Evolutionary conservation across 2,888 invertebrate species (phyloP), one percentile per base, ranked within the genome.

Genomic region (Dendrolimus houi): DNA sequence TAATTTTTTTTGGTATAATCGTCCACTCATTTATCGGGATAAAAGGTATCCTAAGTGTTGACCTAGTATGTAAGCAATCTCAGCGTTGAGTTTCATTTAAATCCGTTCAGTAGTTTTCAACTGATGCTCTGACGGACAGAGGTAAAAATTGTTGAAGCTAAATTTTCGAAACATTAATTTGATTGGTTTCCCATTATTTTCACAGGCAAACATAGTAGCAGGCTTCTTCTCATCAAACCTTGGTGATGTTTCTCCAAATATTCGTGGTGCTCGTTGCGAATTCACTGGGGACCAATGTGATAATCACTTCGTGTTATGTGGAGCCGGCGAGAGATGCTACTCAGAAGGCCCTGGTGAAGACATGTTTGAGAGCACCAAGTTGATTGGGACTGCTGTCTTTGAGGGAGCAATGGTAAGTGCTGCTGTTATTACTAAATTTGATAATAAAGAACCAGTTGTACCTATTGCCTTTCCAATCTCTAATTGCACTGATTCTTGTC

Each of bases 201-300:
- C 79, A 47, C 75, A 96, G 96, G 94, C 95, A 1, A 76, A 85
- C 2, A 94, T 96, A 67, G 95, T 97, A 0, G 94, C 95, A 0
- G 96, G 96, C 0, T 97, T 97, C 85, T 96, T 96, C 47, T 93
- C 96, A 0, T 92, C 94, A 0, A 96, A 95, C 79, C 91, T 95
- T 41, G 97, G 97, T 0, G 97, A 97, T 72, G 95, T 95, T 0
- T 96, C 96, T 0, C 97, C 97, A 0, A 97, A 97, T 79, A 93
- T 92, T 0, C 83, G 85, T 9, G 95, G 96, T 0, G 94, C 97
- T 0, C 92, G 91, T 55, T 97, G 97, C 72, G 91, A 93, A 72
- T 93, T 94, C 71, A 94, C 94, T 0, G 96, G 96, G 0, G 72
- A 85, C 0, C 85, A 89, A 0, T 97, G 97, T 70, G 94, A 96